Conservation (phyloP, 2,113 vertebrate genomes). For the Pipra filicauda region DNA sequence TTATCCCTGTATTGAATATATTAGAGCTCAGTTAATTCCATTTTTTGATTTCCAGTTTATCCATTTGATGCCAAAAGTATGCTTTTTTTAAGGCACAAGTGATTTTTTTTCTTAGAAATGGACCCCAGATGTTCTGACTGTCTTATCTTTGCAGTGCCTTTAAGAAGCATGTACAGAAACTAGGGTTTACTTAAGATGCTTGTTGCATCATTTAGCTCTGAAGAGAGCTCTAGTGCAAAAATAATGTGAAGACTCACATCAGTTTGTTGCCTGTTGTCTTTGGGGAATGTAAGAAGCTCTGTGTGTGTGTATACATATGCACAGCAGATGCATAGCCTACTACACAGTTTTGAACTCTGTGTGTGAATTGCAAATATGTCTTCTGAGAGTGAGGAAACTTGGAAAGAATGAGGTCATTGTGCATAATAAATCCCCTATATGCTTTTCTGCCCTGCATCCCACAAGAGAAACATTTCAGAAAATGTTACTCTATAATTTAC, state of each 20-base stretch:
- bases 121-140: background rate
- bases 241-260: background rate
- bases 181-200: background rate
- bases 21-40: background rate
- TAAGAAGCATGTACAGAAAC: background rate
- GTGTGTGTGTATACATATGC: background rate
- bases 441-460: conserved; percentile 27
- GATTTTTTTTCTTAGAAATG: background rate
- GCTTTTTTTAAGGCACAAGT: background rate
- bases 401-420: conserved; percentile 57
- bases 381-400: conserved; percentile 1
- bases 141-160: background rate
- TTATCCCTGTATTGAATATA: background rate
- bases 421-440: conserved; percentile 54
- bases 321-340: background rate
- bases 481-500: conserved; percentile 46
- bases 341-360: background rate
- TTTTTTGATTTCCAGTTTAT: background rate
- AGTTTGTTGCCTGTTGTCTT: background rate
- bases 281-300: background rate
- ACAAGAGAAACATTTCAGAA: conserved; percentile 36
- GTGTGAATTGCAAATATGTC: conserved; percentile 8
- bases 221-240: background rate
- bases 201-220: background rate
- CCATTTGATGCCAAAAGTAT: background rate